phyloP scores from a whole-genome alignment of 2,797 vertebrate species.

The Enteromius thamalakanensis region DNA sequence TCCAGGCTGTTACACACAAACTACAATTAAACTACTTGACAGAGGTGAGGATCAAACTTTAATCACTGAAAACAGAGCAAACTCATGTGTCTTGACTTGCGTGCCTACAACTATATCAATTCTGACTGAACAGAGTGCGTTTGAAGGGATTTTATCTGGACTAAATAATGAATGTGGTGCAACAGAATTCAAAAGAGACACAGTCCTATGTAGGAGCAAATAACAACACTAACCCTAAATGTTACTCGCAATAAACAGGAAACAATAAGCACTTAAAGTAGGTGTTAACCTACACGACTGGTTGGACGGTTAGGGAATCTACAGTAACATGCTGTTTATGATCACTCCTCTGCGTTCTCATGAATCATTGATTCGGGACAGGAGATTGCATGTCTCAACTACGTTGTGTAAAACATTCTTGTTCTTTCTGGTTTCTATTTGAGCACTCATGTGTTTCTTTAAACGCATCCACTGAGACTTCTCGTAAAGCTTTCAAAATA shows the following conservation, averaged over 20 bases:
- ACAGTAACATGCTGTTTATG: neutral
- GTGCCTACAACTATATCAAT: neutral
- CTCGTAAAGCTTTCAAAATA: conserved; percentile 18
- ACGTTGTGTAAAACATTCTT: conserved; percentile 34
- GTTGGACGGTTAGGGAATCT: neutral
- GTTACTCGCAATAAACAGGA: neutral
- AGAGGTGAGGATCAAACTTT: neutral
- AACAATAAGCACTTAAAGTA: neutral
- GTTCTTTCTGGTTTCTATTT: neutral
- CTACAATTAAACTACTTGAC: conserved; percentile 4
- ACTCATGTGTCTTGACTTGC: neutral
- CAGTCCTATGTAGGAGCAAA: neutral
- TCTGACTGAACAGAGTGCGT: conserved; percentile 4
- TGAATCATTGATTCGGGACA: conserved; percentile 10
- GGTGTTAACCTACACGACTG: neutral
- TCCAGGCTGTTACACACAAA: conserved; percentile 2
- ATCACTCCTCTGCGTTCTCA: neutral
- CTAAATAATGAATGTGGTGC: conserved; percentile 37
- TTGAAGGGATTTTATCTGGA: conserved; percentile 17
- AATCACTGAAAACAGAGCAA: neutral
- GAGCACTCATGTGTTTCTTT: conserved; percentile 25
- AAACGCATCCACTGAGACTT: conserved; percentile 15
- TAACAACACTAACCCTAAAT: neutral
- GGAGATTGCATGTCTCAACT: neutral
- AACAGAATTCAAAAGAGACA: neutral